phyloP scores from a whole-genome alignment of 1,140 invertebrate genomes.

The Diabrotica virgifera region DNA sequence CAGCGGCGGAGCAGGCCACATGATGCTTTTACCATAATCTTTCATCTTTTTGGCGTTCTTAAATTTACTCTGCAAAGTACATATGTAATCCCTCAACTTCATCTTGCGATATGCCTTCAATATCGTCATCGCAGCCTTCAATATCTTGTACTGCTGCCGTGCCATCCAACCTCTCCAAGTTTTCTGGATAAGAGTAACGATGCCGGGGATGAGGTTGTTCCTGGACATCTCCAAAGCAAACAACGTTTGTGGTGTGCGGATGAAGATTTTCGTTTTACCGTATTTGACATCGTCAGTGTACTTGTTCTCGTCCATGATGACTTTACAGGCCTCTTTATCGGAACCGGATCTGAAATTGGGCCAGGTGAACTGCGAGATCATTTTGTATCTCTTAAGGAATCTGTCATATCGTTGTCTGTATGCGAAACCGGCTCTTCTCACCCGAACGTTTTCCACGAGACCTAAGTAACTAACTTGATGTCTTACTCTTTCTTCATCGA shows the following conservation, averaged over 20 bases:
- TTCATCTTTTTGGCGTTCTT: conserved; percentile 54
- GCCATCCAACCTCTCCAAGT: conserved; percentile 81
- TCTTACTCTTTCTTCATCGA: conserved; percentile 75
- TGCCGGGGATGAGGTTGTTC: conserved; percentile 79
- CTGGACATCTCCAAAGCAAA: conserved; percentile 83
- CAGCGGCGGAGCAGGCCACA: conserved; percentile 78
- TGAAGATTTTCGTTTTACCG: conserved; percentile 93
- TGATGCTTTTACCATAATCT: conserved; percentile 75
- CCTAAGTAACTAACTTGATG: conserved; percentile 92
- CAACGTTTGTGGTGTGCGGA: conserved; percentile 84
- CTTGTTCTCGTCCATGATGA: conserved; percentile 76
- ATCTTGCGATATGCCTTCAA: conserved; percentile 82
- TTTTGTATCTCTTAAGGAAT: conserved; percentile 91
- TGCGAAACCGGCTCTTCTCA: conserved; percentile 90
- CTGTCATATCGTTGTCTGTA: conserved; percentile 86
- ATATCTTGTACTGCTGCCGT: conserved; percentile 73
- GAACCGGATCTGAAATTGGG: conserved; percentile 80
- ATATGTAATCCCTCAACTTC: conserved; percentile 78
- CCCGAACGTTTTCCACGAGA: conserved; percentile 89
- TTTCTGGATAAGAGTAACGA: conserved; percentile 91
- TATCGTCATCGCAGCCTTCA: conserved; percentile 81
- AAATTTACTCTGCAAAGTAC: conserved; percentile 64
- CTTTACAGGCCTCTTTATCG: conserved; percentile 78
- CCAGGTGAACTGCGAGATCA: conserved; percentile 92
- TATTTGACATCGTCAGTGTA: conserved; percentile 85